phyloP scores from a whole-genome alignment of 2,888 invertebrate genomes.

The Adelognathus sp. region DNA sequence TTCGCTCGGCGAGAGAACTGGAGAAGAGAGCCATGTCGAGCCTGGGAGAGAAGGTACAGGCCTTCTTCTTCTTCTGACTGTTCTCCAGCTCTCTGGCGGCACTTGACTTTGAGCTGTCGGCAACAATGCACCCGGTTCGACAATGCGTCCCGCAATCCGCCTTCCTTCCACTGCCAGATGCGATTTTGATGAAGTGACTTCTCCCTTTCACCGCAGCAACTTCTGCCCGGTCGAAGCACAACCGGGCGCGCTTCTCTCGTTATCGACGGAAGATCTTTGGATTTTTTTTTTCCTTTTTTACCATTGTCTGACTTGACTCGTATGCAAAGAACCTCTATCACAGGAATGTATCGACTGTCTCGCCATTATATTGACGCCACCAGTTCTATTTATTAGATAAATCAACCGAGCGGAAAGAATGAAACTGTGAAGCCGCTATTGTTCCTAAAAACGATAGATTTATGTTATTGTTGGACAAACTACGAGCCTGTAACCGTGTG shows the following conservation, averaged over 20 bases:
- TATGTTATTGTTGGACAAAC: not conserved
- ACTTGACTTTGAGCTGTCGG: slow-evolving; percentile 74
- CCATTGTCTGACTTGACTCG: not conserved
- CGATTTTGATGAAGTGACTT: slow-evolving; percentile 76
- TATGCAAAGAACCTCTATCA: not conserved
- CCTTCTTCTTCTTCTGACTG: slow-evolving; percentile 32
- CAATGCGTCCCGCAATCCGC: slow-evolving; percentile 69
- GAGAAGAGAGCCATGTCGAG: slow-evolving; percentile 44
- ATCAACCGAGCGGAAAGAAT: not conserved
- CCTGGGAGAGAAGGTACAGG: slow-evolving; percentile 38
- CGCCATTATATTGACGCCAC: not conserved
- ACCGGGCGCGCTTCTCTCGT: slow-evolving; percentile 4
- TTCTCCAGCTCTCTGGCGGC: slow-evolving; percentile 64
- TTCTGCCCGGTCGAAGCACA: slow-evolving; percentile 22
- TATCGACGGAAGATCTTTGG: slow-evolving; percentile 6
- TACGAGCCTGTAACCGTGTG: slow-evolving; percentile 31
- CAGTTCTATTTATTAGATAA: not conserved
- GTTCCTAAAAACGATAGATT: not conserved
- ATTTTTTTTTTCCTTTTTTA: too few species aligned
- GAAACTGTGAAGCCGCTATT: not conserved
- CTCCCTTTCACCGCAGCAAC: slow-evolving; percentile 55
- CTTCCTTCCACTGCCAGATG: slow-evolving; percentile 69
- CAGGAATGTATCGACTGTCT: not conserved
- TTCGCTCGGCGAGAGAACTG: slow-evolving; percentile 59
- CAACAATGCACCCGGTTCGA: slow-evolving; percentile 68